Evolutionary conservation across 1,140 invertebrate species (phyloP).

Genomic region (Cherax destructor): DNA sequence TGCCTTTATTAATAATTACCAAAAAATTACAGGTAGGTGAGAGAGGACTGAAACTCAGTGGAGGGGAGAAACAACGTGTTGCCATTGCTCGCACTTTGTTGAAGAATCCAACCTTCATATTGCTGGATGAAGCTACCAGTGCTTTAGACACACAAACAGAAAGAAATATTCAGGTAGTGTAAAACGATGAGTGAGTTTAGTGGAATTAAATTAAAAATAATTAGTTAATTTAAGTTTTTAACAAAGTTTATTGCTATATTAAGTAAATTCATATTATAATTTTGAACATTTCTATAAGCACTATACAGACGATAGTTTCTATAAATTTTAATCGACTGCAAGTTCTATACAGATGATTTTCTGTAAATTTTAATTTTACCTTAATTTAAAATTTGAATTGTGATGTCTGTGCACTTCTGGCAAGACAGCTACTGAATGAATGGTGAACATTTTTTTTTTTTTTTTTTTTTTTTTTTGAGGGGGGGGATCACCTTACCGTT

Average conservation of each 20-base stretch:
- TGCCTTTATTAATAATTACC: no score
- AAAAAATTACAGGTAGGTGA: conserved; percentile 74
- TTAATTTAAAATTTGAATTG: no score
- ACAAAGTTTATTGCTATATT: neutral
- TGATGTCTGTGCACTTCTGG: no score
- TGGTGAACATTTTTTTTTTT: no score
- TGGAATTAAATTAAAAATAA: neutral
- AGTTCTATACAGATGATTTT: no score
- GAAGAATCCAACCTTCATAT: conserved; percentile 89
- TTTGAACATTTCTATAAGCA: no score
- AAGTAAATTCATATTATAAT: neutral
- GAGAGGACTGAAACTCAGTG: conserved; percentile 78
- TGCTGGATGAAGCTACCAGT: conserved; percentile 93
- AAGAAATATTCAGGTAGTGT: conserved; percentile 71
- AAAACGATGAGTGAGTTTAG: neutral
- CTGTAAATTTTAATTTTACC: no score
- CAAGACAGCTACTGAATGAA: no score
- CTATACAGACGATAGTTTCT: no score
- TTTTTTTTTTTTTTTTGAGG: no score
- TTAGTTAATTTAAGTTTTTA: neutral
- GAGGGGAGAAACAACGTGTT: conserved; percentile 95
- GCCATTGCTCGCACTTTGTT: conserved; percentile 93
- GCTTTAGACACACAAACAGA: conserved; percentile 78
- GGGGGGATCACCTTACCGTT: no score
- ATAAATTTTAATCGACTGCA: no score